Evolutionary conservation across 2,888 invertebrate genomes (phyloP), one percentile per base, ranked within the genome.

Genomic region (Ophion ellenae): DNA sequence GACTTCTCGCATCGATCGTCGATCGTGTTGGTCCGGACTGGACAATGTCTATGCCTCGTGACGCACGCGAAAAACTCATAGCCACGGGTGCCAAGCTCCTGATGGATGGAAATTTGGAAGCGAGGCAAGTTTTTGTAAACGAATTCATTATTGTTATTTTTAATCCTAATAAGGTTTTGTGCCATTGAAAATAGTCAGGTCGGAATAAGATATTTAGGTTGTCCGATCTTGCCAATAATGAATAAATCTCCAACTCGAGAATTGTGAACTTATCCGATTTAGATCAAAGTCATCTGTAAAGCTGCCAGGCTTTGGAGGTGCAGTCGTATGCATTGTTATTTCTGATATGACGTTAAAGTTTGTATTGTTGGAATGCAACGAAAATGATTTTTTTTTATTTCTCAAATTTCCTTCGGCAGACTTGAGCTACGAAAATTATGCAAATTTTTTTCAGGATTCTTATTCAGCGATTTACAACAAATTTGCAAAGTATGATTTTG

Each of bases 21-120:
- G 96, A 96, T 90, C 96, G 96, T 83, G 94, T 97, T 88, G 98
- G 98, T 6, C 95, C 97, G 1, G 96, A 97, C 32, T 96, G 96
- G 85, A 95, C 96, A 47, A 96, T 98, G 90, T 95, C 96, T 74
- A 95, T 98, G 92, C 96, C 97, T 0, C 95, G 96, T 73, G 99
- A 99, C 84, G 95, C 96, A 59, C 96, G 97, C 70, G 97, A 98
- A 90, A 96, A 97, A 90, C 95, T 99, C 81, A 95, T 99, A 79
- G 95, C 97, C 47, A 96, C 97, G 0, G 97, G 97, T 0, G 98
- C 98, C 0, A 97, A 97, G 92, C 96, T 98, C 86, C 94, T 98
- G 9, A 96, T 96, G 40, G 99, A 99, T 93, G 98, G 98, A 28
- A 97, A 97, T 92, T 96, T 98, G 40, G 98, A 98, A 88, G 97